Evolutionary conservation across 2,888 invertebrate species (phyloP).

Genomic region (Portevinia maculata): DNA sequence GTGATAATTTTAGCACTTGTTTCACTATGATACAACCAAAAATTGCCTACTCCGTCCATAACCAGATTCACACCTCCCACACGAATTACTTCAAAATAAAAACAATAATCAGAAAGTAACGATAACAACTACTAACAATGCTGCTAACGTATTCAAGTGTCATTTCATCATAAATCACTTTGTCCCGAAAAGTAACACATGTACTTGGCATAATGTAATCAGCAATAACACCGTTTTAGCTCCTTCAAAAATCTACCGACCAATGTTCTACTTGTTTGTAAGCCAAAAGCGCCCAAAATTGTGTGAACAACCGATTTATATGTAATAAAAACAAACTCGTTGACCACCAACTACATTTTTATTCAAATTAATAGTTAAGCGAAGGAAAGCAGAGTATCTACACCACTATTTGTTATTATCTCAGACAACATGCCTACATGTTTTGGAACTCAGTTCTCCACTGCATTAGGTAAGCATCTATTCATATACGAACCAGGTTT

Average conservation of each 20-base stretch:
- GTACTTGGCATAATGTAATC: conserved; percentile 57
- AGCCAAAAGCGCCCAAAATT: conserved; percentile 3
- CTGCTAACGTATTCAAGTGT: neutral
- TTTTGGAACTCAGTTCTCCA: conserved; percentile 36
- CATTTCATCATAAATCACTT: neutral
- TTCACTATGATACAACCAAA: too few species aligned
- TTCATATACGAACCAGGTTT: neutral
- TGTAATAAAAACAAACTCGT: too few species aligned
- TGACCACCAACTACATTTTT: conserved; percentile 71
- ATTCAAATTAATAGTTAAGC: conserved; percentile 62
- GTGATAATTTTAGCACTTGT: too few species aligned
- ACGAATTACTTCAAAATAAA: too few species aligned
- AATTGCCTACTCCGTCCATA: too few species aligned
- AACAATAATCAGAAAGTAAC: too few species aligned
- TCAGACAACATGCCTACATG: conserved; percentile 50
- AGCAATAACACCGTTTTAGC: conserved; percentile 26
- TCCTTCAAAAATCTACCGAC: conserved; percentile 2
- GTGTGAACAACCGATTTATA: too few species aligned
- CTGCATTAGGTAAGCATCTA: conserved; percentile 9
- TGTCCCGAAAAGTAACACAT: neutral
- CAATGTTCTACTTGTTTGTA: conserved; percentile 44
- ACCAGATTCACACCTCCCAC: too few species aligned
- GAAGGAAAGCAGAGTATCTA: conserved; percentile 9
- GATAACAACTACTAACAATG: too few species aligned
- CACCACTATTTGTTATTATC: conserved; percentile 50